Base-by-base conservation (phyloP, 2,113 vertebrate species). In the Melanotaenia duboulayi region DNA sequence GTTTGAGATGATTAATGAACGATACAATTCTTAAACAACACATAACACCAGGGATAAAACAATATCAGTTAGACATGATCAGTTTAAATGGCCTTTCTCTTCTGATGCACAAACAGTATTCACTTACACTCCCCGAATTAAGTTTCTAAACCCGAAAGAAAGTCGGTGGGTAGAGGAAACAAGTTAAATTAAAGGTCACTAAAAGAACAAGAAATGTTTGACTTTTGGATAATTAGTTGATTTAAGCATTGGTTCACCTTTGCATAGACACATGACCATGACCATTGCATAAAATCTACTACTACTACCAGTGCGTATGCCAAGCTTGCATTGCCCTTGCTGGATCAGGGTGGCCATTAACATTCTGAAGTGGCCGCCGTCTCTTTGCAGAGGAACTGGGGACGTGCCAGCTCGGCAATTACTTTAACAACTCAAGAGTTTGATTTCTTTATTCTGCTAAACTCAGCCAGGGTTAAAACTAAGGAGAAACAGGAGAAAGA, bases 391-490 rank as follows among this genome's bases (percentile, higher is more conserved):
- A 82, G 87, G 55, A 76, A 46, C 82, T 90, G 87, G 89, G 86
- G 65, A 87, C 67, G 79, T 88, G 91, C 90, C 92, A 92, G 87
- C 88, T 88, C 80, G 82, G 86, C 92, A 89, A 92, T 93, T 90
- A 93, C 90, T 87, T 90, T 89, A 91, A 90, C 85, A 83, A 80
- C 80, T 84, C 69, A 57, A 66, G 78, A 77, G 76, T 82, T 83
- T 85, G 81, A 80, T 83, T 88, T 87, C 80, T 91, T 86, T 81
- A 84, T 85, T 86, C 85, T 20, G 83, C 35, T 71, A 77, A 80
- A 82, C 82, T 58, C 72, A 67, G 76, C 57, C 57, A 48, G 64
- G 42, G 86, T 84, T 83, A 81, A 80, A 81, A 68, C 67, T 50
- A 70, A 85, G 79, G 72, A 76, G 77, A 87, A 66, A 52, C 51